phyloP scores from a whole-genome alignment of 2,113 vertebrate species.

The Sminthopsis crassicaudata region DNA sequence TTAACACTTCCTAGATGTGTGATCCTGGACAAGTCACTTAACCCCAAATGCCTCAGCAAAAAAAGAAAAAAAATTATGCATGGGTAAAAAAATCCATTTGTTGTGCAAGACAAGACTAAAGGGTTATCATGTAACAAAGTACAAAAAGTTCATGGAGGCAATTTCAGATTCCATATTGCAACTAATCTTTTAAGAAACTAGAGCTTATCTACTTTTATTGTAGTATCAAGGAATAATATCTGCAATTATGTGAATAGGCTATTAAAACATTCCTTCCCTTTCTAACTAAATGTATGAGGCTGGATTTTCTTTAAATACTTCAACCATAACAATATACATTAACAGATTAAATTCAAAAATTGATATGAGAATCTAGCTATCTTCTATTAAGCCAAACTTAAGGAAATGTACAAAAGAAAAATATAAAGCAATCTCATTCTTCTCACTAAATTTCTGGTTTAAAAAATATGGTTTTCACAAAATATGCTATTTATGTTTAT shows the following conservation, averaged over 20 bases:
- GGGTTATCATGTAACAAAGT: too few species aligned
- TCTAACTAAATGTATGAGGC: not conserved
- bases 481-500: not conserved
- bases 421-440: not conserved
- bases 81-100: not conserved
- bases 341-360: not conserved
- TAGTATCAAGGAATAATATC: too few species aligned
- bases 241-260: not conserved
- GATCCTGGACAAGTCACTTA: too few species aligned
- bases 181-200: not conserved
- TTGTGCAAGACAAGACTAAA: not conserved
- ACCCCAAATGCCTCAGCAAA: too few species aligned
- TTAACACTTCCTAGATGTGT: too few species aligned
- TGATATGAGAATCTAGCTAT: not conserved
- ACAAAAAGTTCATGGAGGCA: not conserved
- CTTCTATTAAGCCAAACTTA: not conserved
- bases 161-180: not conserved
- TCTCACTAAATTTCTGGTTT: not conserved
- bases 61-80: not conserved
- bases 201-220: not conserved
- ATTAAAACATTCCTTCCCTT: not conserved
- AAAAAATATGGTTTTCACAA: not conserved
- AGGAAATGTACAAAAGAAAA: not conserved
- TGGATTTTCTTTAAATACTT: not conserved
- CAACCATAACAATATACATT: not conserved